Evolutionary conservation across 1,140 invertebrate species (phyloP).

Genomic region (Papilio machaon): DNA sequence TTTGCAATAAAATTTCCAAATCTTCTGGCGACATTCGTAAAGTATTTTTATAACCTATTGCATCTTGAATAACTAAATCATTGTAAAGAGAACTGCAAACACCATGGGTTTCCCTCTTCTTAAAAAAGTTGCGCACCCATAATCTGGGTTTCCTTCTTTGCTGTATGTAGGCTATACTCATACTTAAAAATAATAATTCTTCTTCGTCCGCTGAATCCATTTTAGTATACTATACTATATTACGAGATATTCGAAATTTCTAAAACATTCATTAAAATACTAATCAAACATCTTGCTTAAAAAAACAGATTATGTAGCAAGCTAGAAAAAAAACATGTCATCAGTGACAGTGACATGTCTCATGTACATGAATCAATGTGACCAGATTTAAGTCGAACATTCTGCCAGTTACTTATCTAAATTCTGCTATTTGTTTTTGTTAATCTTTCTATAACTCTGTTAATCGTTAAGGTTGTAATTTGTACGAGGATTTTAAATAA

Average conservation of each 20-base stretch:
- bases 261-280: too few relatives aligned
- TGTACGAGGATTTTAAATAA: too few relatives aligned
- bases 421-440: too few relatives aligned
- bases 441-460: too few relatives aligned
- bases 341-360: too few relatives aligned
- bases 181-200: constrained; percentile 3
- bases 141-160: neutral
- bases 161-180: neutral
- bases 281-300: too few relatives aligned
- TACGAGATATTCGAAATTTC: neutral
- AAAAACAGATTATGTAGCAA: too few relatives aligned
- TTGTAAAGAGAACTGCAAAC: constrained; percentile 8
- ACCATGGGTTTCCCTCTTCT: neutral
- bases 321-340: too few relatives aligned
- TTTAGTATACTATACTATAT: neutral
- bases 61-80: constrained; percentile 15
- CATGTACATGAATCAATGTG: too few relatives aligned
- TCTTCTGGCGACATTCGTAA: constrained; percentile 15
- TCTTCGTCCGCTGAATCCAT: constrained; percentile 6
- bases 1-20: neutral
- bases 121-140: neutral
- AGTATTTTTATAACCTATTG: neutral
- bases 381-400: too few relatives aligned
- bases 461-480: too few relatives aligned
- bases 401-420: too few relatives aligned